Conservation (phyloP, 2,797 vertebrate genomes). For the Premnoplex brunnescens region DNA sequence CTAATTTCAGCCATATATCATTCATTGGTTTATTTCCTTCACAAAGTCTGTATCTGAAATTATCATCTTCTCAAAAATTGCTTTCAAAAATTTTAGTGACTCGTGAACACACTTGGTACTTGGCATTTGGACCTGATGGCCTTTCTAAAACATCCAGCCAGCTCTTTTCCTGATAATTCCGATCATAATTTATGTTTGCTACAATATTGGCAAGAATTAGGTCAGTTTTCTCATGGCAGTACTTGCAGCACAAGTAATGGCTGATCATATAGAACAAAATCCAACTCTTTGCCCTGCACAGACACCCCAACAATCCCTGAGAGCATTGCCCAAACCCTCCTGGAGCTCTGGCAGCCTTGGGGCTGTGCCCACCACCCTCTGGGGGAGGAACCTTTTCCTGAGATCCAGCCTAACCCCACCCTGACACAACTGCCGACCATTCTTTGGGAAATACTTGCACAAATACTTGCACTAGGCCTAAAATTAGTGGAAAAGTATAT, state of each 20-base stretch:
- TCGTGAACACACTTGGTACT: fast-evolving
- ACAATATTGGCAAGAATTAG: background rate
- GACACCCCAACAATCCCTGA: background rate
- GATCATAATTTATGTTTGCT: background rate
- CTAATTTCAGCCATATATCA: background rate
- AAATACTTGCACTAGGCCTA: background rate
- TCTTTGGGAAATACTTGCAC: background rate
- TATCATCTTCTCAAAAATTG: background rate
- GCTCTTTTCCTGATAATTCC: background rate
- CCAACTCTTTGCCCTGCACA: background rate
- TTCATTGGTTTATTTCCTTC: background rate
- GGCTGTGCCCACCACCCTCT: fast-evolving
- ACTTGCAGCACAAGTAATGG: background rate
- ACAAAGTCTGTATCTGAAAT: background rate
- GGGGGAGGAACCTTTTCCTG: background rate
- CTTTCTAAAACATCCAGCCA: background rate
- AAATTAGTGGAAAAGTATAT: background rate
- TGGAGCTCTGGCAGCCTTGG: background rate
- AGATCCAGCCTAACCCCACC: background rate
- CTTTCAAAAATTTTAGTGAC: background rate
- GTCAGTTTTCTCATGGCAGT: background rate
- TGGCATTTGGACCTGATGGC: background rate
- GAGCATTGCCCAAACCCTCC: fast-evolving
- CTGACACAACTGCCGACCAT: fast-evolving
- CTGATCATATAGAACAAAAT: background rate